Base-by-base conservation (phyloP, 2,888 invertebrate species). In the Clitarchus hookeri region DNA sequence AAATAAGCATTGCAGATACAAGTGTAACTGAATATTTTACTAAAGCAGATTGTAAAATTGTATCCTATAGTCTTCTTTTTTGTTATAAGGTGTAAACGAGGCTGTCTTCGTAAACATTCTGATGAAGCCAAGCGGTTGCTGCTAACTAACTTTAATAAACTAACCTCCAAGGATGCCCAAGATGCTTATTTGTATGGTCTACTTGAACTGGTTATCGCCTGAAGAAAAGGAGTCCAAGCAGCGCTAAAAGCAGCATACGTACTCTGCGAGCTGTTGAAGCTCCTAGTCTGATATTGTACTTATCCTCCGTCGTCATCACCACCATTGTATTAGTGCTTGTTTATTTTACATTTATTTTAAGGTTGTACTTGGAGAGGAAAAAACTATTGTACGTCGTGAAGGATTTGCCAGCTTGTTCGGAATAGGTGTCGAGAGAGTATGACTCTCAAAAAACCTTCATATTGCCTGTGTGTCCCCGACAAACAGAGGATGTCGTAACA, bases 401-500 rank as follows among this genome's bases (percentile, higher is more conserved):
- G 65, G 8, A 65, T 65, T 65, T 65, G 65, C 65, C 65, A 65
- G 65, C 23, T 65, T 65, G 65, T 65, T 65, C 16, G 23, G 65
- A 65, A 65, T 65, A 65, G 12, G 23, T 23, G 65, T 65, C 16
- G 3, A 23, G 2, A 6, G 65, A 65, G 65, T 65, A 19, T 11
- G 65, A 19, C 65, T 6, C 13, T 65, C 16, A 65, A 65, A 6
- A 65, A 19, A 65, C 11, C 8, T 65, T 65, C 65, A 65, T 65
- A 65, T 6, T 19, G n/a, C 65, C n/a, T 1, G 65, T 65, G 23
- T 65, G 65, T 65, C 65, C 11, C n/a, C 65, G 1, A 65, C 6
- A 65, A 65, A 65, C 65, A 65, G 65, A 65, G 65, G 65, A 65
- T 65, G 65, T 65, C 23, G 16, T n/a, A 65, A 65, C 65, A 65